Base-by-base conservation (phyloP, 2,888 invertebrate species). In the Lycaena phlaeas region DNA sequence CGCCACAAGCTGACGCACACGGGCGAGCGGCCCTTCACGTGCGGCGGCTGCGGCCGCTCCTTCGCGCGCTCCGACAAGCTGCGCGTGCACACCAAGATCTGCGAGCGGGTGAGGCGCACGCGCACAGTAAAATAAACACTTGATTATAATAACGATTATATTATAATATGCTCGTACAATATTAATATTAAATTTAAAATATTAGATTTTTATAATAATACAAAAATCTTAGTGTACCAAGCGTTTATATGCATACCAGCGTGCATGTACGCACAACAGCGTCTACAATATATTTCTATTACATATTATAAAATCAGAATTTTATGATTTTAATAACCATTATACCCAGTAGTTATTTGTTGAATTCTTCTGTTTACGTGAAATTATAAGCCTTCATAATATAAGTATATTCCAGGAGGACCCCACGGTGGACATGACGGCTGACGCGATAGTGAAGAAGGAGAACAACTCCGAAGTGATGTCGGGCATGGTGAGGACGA, bases 11-110 rank as follows among this genome's bases (percentile, higher is more conserved):
- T 91, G 45, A 90, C 90, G 17, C 91, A 91, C 70, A 91, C 91
- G 0, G 91, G 91, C 43, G 90, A 91, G 70, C 73, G 90, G 6
- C 91, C 91, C 2, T 91, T 88, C 68, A 87, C 87, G 39, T 91
- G 91, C 67, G 87, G 86, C 53, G 86, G 88, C 48, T 91, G 91
- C 68, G 90, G 89, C 0, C 88, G 90, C 41, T 88, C 89, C 51
- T 91, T 91, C 73, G 90, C 91, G 14, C 78, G 91, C 43, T 90
- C 90, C 52, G 91, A 91, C 68, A 91, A 91, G 59, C 76, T 91
- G 54, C 88, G 91, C 47, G 88, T 90, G 52, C 91, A 91, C 65
- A 84, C 88, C 47, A 81, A 86, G 61, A 87, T 87, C 51, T 85
- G 86, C 59, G 88, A 88, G 52, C 71, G 85, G 68, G 79, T 81